Percentiles rank a stretch among this genome's conserved stretches.
Conservation (phyloP, 2,113 vertebrate genomes). For the Vidua macroura region DNA sequence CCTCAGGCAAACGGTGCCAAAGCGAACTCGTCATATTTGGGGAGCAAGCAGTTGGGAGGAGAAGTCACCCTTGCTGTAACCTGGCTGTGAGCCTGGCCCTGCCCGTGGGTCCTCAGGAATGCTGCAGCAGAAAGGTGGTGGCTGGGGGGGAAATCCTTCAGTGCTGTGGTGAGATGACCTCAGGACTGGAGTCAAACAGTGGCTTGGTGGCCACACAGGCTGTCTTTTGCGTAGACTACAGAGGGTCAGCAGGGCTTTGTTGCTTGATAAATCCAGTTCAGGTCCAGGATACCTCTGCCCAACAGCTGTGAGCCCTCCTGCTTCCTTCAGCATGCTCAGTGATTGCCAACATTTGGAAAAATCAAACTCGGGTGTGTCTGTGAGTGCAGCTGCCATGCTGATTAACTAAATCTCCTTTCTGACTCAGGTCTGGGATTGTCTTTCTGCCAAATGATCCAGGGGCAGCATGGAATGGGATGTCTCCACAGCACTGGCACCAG, state of each 20-base stretch:
- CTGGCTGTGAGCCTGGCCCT: neutral
- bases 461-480: neutral
- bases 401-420: neutral
- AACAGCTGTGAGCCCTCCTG: neutral
- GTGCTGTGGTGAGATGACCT: neutral
- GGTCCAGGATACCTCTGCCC: neutral
- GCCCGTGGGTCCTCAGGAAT: neutral
- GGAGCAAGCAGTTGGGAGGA: neutral
- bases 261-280: neutral
- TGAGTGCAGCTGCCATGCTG: neutral
- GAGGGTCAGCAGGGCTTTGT: neutral
- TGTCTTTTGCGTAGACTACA: neutral
- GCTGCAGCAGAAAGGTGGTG: neutral
- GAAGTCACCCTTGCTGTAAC: neutral
- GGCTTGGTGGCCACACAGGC: fast-evolving
- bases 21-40: fast-evolving
- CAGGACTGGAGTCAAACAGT: neutral
- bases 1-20: neutral
- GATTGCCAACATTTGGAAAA: neutral
- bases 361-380: neutral
- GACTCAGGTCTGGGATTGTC: neutral
- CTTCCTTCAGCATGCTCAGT: neutral
- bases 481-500: too few species aligned
- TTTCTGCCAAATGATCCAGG: neutral
- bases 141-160: neutral